Evolutionary conservation across 1,140 invertebrate species (phyloP).

Genomic region (Procambarus virginalis): DNA sequence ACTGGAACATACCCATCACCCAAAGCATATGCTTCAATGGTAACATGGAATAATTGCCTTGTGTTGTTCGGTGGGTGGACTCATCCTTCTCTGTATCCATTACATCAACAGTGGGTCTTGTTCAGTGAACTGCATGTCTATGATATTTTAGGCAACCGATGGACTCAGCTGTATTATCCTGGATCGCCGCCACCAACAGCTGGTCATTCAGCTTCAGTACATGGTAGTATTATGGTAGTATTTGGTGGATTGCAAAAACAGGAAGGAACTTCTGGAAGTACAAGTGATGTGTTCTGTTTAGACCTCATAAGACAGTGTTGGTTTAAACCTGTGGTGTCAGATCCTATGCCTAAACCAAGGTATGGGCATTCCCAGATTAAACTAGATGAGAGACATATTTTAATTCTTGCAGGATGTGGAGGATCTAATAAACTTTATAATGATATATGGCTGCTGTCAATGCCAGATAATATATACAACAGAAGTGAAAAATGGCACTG

Average conservation of each 20-base stretch:
- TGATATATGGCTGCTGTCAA: constrained; percentile 81
- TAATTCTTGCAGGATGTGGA: constrained; percentile 78
- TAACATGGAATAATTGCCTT: constrained; percentile 87
- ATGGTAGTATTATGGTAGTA: constrained; percentile 90
- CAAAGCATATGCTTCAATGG: constrained; percentile 94
- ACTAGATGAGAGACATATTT: constrained; percentile 74
- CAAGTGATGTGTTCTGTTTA: constrained; percentile 93
- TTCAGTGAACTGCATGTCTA: constrained; percentile 96
- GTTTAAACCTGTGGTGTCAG: constrained; percentile 79
- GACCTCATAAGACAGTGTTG: constrained; percentile 86
- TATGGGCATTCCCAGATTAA: constrained; percentile 93
- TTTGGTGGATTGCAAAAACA: constrained; percentile 85
- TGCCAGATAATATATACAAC: constrained; percentile 75
- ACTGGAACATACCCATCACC: constrained; percentile 95
- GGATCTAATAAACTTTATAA: constrained; percentile 82
- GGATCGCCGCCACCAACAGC: constrained; percentile 85
- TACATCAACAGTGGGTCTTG: constrained; percentile 89
- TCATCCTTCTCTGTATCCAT: constrained; percentile 91
- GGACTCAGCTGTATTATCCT: constrained; percentile 77
- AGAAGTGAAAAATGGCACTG: constrained; percentile 82
- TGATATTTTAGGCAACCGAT: constrained; percentile 87
- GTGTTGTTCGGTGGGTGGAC: constrained; percentile 97
- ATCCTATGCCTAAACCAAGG: constrained; percentile 83
- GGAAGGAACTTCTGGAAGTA: constrained; percentile 72
- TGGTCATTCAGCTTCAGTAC: constrained; percentile 91